phyloP scores from a whole-genome alignment of 2,797 vertebrate species.

The Channallabes apus region DNA sequence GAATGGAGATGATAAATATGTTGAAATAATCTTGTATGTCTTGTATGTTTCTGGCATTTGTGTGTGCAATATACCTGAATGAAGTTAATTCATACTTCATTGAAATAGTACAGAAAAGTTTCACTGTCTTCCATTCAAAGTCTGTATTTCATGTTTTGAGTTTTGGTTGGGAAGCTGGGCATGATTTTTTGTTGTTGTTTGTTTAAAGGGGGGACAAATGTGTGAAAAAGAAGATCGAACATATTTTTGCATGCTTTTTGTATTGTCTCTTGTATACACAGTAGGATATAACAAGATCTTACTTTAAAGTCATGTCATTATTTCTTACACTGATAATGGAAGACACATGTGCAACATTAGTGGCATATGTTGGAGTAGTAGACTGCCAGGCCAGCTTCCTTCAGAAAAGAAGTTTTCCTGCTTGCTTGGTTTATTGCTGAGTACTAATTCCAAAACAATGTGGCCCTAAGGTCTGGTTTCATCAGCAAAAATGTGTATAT shows the following conservation, averaged over 20 bases:
- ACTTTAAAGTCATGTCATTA: background rate
- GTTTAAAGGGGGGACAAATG: background rate
- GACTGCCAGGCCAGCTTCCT: background rate
- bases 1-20: background rate
- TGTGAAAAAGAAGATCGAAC: background rate
- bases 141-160: too few species aligned
- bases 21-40: background rate
- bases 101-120: background rate
- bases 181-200: background rate
- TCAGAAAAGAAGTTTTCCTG: background rate
- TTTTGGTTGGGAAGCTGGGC: background rate
- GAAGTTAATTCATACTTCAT: background rate
- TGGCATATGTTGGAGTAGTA: background rate
- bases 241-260: constrained; percentile 1
- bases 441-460: background rate
- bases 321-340: background rate
- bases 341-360: too few species aligned
- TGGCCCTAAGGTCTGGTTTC: too few species aligned
- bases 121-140: background rate
- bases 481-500: too few species aligned
- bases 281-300: background rate
- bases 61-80: background rate
- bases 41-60: background rate
- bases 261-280: background rate
- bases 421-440: background rate